Evolutionary conservation across 2,797 vertebrate genomes (phyloP), one percentile per base, ranked within the genome.

Genomic region (Tinamus major): DNA sequence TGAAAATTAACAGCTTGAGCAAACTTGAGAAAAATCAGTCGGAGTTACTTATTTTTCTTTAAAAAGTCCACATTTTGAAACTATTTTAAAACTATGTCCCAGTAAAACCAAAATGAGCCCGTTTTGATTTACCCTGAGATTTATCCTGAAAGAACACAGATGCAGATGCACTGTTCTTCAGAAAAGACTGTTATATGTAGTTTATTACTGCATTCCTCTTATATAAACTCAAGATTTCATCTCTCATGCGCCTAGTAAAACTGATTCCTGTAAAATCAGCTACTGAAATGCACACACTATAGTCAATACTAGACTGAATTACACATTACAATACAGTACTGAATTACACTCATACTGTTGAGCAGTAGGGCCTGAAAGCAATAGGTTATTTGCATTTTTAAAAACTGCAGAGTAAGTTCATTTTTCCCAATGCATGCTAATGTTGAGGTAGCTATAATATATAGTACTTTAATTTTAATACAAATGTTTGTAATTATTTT

Each of bases 1-100:
- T 87, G 74, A 87, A 95, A 96, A 95, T 89, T 49, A 95, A 61
- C 44, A 90, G 75, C 56, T 92, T 64, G 70, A 89, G 41, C 37
- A 92, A 74, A 61, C 77, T 85, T 33, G 39, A 94, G 67, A 41
- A 89, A 91, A 80, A 89, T 33, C 44, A 92, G 49, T 63, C 53
- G 13, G 69, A 92, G 76, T 33, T 59, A 41, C 42, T 42, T 42
- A 15, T 70, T 51, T 27, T 48, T 23, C 10, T 39, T 56, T 51
- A 53, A 48, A 18, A 92, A 44, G 4, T 81, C 39, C 16, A 3
- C 48, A 29, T 80, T 62, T 94, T 51, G 79, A 79, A 90, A 76
- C 15, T 56, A 29, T 80, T 62, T 94, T 51, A 80, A 79, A 90
- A 76, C 15, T 56, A 18, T 18, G 41, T 49, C 88, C 12, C 59